Evolutionary conservation across 2,113 vertebrate species (phyloP).

Genomic region (Macrotus californicus): DNA sequence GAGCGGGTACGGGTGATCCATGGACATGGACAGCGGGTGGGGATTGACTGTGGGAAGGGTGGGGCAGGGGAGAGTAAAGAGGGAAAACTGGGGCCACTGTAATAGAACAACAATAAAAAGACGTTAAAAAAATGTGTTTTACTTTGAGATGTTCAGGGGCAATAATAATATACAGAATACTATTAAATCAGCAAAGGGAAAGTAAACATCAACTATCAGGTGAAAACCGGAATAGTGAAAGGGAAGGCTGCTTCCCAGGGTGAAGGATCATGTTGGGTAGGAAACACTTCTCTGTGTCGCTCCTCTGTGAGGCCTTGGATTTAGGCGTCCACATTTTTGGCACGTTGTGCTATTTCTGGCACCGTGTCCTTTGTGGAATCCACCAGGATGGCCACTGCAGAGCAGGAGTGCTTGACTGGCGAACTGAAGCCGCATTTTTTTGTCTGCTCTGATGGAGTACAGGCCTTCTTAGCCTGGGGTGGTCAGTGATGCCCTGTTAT

Average conservation of each 20-base stretch:
- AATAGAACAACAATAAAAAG: too few relatives aligned
- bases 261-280: background rate
- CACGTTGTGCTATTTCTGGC: background rate
- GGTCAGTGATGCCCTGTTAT: slow-evolving; percentile 4
- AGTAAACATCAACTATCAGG: slow-evolving; percentile 33
- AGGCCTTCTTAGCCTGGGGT: slow-evolving; percentile 40
- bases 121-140: background rate
- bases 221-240: background rate
- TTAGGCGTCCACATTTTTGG: background rate
- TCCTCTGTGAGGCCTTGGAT: background rate
- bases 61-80: too few relatives aligned
- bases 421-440: background rate
- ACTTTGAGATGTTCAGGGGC: slow-evolving; percentile 21
- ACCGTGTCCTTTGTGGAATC: background rate
- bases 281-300: background rate
- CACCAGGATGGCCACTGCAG: background rate
- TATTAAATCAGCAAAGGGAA: slow-evolving; percentile 46
- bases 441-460: slow-evolving; percentile 2
- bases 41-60: too few relatives aligned
- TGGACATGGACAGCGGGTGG: too few relatives aligned
- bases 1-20: too few relatives aligned
- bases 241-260: background rate
- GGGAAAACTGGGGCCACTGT: too few relatives aligned
- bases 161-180: slow-evolving; percentile 47
- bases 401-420: background rate